These are phyloP conservation scores for Diachasma alloeum DNA, from an alignment of 1,140 invertebrate genomes.

Conservation along the genomic window DNA sequence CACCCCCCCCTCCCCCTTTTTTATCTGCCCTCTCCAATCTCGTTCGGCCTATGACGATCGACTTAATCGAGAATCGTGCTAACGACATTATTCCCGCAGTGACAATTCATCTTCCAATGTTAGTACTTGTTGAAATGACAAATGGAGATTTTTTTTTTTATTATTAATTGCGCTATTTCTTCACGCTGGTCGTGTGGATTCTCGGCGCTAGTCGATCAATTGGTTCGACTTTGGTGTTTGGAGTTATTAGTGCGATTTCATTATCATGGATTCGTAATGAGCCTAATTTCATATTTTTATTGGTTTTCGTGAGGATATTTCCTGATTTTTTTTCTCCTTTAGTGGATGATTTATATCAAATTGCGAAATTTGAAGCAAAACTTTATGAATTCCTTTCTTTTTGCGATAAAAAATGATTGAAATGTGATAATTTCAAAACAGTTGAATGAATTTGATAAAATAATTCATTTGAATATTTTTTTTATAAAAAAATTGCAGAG, in stretches of 20 bases:
- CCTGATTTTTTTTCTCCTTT: too few relatives aligned
- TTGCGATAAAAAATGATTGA: too few relatives aligned
- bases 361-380: too few relatives aligned
- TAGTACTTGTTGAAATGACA: neutral
- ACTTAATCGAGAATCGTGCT: slow-evolving; percentile 17
- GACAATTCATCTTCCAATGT: slow-evolving; percentile 26
- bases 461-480: too few relatives aligned
- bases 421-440: too few relatives aligned
- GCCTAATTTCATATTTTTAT: neutral
- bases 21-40: neutral
- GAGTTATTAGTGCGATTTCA: neutral
- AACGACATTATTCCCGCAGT: slow-evolving; percentile 7
- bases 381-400: too few relatives aligned
- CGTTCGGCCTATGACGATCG: slow-evolving; percentile 16
- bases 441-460: too few relatives aligned
- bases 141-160: neutral
- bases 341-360: too few relatives aligned
- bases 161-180: neutral
- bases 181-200: slow-evolving; percentile 27
- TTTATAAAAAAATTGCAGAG: too few relatives aligned
- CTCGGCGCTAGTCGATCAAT: slow-evolving; percentile 17
- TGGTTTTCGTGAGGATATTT: too few relatives aligned
- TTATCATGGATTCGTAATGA: neutral
- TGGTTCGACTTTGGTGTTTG: neutral
- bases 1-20: neutral